phyloP scores from a whole-genome alignment of 2,888 invertebrate species.

The Scaptomyza reducta region DNA sequence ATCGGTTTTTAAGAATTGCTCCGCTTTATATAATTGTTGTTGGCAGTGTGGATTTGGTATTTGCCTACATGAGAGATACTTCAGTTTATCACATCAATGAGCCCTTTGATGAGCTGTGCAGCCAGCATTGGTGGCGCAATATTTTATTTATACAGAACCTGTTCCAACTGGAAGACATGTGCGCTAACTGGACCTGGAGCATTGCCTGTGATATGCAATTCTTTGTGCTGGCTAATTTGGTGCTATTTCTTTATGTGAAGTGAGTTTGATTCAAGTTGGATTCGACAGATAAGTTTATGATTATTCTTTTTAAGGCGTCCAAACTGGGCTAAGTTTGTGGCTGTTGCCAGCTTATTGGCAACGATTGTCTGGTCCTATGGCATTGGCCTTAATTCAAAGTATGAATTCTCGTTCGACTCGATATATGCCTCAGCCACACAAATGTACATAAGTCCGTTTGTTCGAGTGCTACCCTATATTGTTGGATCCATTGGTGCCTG shows the following conservation, averaged over 20 bases:
- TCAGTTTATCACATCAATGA: slow-evolving; percentile 83
- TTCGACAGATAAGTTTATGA: neutral
- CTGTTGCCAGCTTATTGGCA: slow-evolving; percentile 53
- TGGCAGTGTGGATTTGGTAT: slow-evolving; percentile 81
- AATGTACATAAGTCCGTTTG: slow-evolving; percentile 85
- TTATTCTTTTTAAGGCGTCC: slow-evolving; percentile 69
- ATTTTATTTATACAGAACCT: slow-evolving; percentile 83
- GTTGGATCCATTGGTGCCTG: slow-evolving; percentile 85
- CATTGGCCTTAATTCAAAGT: slow-evolving; percentile 73
- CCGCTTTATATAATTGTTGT: slow-evolving; percentile 82
- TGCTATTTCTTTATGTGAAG: slow-evolving; percentile 83
- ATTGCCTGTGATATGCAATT: slow-evolving; percentile 84
- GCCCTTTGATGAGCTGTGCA: slow-evolving; percentile 82
- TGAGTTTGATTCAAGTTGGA: slow-evolving; percentile 46
- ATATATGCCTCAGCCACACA: slow-evolving; percentile 81
- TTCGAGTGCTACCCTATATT: slow-evolving; percentile 85
- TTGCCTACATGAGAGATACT: slow-evolving; percentile 82
- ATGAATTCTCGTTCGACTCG: slow-evolving; percentile 82
- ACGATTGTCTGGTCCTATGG: slow-evolving; percentile 80
- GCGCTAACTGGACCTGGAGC: slow-evolving; percentile 85
- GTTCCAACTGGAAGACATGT: slow-evolving; percentile 82
- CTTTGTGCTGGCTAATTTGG: slow-evolving; percentile 80
- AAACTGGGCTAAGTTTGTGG: slow-evolving; percentile 58
- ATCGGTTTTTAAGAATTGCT: slow-evolving; percentile 82
- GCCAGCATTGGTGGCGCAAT: slow-evolving; percentile 84